Evolutionary conservation across 1,140 invertebrate genomes (phyloP), one percentile per base, ranked within the genome.

Genomic region (Acromyrmex heyeri): DNA sequence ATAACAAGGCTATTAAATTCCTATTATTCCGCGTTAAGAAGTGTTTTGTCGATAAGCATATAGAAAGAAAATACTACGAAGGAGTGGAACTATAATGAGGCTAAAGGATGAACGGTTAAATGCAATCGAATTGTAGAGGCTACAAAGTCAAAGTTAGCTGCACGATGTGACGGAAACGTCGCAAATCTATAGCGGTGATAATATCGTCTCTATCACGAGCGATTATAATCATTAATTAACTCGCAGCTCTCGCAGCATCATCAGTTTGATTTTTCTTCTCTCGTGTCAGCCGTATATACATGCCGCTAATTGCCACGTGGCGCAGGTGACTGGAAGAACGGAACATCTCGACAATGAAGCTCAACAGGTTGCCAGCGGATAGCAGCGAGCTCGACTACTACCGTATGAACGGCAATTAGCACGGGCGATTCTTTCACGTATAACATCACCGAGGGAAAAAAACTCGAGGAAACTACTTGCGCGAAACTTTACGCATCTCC

Each of bases 331-430:
- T 83, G 55, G 38, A 83, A 30, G 79, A 83, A 83, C 69, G 79
- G 79, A 83, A 83, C 72, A 83, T 83, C 79, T 34, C 38, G 79
- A 83, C 79, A 83, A 83, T 83, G 69, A 83, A 50, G 69, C 79
- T 75, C 55, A 61, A 83, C 79, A 83, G 79, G 55, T 83, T 75
- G 79, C 69, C 53, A 44, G 79, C 69, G 79, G 18, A 50, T 61
- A 44, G 50, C 34, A 27, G 77, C 77, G 64, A 57, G 34, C 21
- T 24, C 38, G 77, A 69, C 64, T 75, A 73, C 55, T 48, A 21
- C 48, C 34, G 50, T 44, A 34, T 27, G 24, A 81, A 16, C 78
- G 65, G 78, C 65, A 72, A 81, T 83, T 73, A 73, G 57, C 57
- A 62, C 34, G 12, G 55, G 27, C 53, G 38, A 82, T 73, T 73